Base-by-base conservation (phyloP, 2,797 vertebrate genomes). In the Chaetophractus vellerosus region DNA sequence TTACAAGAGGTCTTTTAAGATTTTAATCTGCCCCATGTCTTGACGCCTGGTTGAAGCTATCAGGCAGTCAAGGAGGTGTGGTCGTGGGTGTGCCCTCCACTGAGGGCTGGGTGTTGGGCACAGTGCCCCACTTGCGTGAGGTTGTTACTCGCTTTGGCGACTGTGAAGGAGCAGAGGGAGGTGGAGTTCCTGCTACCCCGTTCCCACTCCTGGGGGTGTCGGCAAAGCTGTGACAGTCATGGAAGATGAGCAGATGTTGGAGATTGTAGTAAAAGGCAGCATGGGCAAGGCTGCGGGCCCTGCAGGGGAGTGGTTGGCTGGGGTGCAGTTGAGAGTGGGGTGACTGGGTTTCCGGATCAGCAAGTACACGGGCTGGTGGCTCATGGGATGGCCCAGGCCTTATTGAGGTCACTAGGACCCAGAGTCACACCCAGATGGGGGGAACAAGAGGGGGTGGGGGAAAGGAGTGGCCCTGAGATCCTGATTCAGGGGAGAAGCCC, bases 271-370 rank as follows among this genome's bases (percentile, higher is more conserved):
- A 18, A 28, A 0, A 1, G 33, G 26, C 55, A 10, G 16, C 0
- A 0, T 21, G 26, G 38, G 50, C 1, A 5, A 12, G 68, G 48
- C 89, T 61, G 36, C 1, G 18, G 45, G 68, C 55, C 72, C 8
- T 18, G 24, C 33, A 3, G 9, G 31, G 31, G 24, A 50, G 26
- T 18, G 19, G 74, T 9, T 12, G 26, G 57, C 50, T 9, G 10
- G 24, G 36, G 31, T 1, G 6, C 7, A 3, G 74, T 2, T 2
- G 36, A 52, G 24, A 76, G 66, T 0, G 41, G 55, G 64, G 71
- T 26, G 81, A 38, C 48, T 75, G 87, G 93, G 31, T 89, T 79
- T 94, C 59, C 61, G 84, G 68, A 63, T 50, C 88, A 48, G 63
- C 1, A 21, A 72, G 18, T 7, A 3, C 76, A 26, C 0, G 2